phyloP scores from a whole-genome alignment of 1,140 invertebrate genomes.

The Hylaeus volcanicus region DNA sequence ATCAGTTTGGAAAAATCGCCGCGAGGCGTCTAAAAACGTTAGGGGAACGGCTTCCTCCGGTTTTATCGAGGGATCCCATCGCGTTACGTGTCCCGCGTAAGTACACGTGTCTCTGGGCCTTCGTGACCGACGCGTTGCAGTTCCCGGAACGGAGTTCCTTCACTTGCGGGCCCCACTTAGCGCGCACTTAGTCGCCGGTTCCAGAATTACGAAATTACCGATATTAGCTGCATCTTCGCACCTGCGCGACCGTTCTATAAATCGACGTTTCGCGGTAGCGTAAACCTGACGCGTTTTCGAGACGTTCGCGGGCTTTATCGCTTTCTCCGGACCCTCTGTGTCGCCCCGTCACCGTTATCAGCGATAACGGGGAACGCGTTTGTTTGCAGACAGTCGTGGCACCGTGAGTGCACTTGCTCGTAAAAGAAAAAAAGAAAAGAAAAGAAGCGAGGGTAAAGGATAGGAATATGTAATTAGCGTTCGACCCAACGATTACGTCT shows the following conservation, averaged over 20 bases:
- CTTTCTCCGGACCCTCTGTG: background rate
- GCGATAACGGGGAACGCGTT: constrained; percentile 35
- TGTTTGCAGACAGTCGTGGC: constrained; percentile 4
- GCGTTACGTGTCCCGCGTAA: constrained; percentile 33
- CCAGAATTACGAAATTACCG: constrained; percentile 54
- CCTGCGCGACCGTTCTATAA: constrained; percentile 32
- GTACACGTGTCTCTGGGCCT: constrained; percentile 37
- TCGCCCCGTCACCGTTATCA: constrained; percentile 30
- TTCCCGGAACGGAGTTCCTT: constrained; percentile 49
- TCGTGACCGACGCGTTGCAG: constrained; percentile 54
- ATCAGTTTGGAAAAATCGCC: background rate
- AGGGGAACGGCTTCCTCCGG: constrained; percentile 16
- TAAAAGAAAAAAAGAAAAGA: background rate
- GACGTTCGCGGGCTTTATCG: constrained; percentile 31
- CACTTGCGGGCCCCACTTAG: constrained; percentile 12
- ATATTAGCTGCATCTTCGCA: constrained; percentile 50
- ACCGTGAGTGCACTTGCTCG: background rate
- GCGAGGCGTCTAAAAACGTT: background rate
- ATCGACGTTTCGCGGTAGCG: background rate
- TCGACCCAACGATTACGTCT: constrained; percentile 13
- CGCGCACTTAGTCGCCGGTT: constrained; percentile 30
- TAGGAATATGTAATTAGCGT: background rate
- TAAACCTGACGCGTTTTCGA: constrained; percentile 18
- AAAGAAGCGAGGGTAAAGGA: background rate
- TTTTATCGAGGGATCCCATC: constrained; percentile 53